These are phyloP conservation scores for Catagonus wagneri DNA, from an alignment of 2,113 vertebrate species.

Conservation along the genomic window DNA sequence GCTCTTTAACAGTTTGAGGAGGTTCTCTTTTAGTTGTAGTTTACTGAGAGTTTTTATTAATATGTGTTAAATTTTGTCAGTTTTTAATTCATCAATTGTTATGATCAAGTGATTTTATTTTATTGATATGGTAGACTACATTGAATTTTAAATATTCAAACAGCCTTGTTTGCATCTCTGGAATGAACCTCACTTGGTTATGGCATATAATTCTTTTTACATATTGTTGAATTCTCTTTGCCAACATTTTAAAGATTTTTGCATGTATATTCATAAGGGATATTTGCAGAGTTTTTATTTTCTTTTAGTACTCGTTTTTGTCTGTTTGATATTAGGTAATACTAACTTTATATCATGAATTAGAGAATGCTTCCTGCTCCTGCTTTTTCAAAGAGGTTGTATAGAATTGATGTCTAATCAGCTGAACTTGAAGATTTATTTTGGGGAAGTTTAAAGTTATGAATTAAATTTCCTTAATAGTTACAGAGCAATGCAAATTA, in stretches of 20 bases:
- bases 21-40: not conserved
- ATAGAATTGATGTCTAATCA: not conserved
- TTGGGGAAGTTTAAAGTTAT: not conserved
- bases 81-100: not conserved
- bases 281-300: not conserved
- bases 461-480: not conserved
- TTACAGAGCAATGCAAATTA: not conserved
- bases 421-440: not conserved
- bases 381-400: not conserved
- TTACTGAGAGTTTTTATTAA: not conserved
- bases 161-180: not conserved
- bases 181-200: not conserved
- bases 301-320: not conserved
- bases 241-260: slow-evolving; percentile 3
- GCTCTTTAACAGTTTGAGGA: not conserved
- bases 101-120: not conserved
- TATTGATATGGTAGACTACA: not conserved
- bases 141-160: slow-evolving; percentile 11
- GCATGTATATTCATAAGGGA: not conserved
- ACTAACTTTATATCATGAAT: not conserved
- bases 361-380: not conserved
- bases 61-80: not conserved
- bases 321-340: not conserved
- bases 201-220: not conserved
- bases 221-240: not conserved